Evolutionary conservation across 2,888 invertebrate genomes (phyloP).

Genomic region (Aphrophora alni): DNA sequence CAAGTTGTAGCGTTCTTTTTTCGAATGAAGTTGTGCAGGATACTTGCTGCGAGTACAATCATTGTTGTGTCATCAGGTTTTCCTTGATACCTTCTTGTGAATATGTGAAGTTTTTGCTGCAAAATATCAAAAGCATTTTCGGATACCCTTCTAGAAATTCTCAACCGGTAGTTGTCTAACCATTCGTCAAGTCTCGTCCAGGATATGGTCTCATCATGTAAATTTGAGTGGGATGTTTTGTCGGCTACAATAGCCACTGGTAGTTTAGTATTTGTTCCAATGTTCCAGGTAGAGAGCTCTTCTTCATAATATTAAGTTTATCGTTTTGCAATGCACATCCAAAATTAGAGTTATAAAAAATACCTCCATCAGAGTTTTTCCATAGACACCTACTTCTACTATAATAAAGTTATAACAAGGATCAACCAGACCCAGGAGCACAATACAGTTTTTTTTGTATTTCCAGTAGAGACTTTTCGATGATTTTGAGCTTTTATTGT

Average conservation of each 20-base stretch:
- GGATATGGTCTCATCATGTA: slow-evolving; percentile 34
- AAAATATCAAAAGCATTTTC: slow-evolving; percentile 42
- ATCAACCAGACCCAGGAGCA: slow-evolving; percentile 46
- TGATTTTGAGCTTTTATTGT: slow-evolving; percentile 47
- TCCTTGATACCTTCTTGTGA: slow-evolving; percentile 13
- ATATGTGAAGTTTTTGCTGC: slow-evolving; percentile 17
- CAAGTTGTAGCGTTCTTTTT: not conserved
- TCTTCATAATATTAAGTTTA: not conserved
- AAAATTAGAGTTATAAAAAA: slow-evolving; percentile 4
- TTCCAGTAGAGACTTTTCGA: slow-evolving; percentile 47
- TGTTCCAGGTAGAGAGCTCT: slow-evolving; percentile 11
- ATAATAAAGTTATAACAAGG: slow-evolving; percentile 45
- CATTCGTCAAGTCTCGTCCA: slow-evolving; percentile 9
- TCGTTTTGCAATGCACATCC: not conserved
- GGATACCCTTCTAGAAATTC: slow-evolving; percentile 25
- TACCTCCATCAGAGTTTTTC: slow-evolving; percentile 21
- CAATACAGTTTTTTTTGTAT: slow-evolving; percentile 44
- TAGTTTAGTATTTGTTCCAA: slow-evolving; percentile 3
- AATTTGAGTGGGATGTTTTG: slow-evolving; percentile 25
- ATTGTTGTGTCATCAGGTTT: slow-evolving; percentile 9
- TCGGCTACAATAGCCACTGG: slow-evolving; percentile 21
- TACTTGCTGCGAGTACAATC: slow-evolving; percentile 12
- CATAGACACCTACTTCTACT: slow-evolving; percentile 43
- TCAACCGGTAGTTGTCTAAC: slow-evolving; percentile 36
- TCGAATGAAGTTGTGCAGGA: slow-evolving; percentile 6